phyloP scores from a whole-genome alignment of 2,888 invertebrate species.

The Caenorhabditis sp. region DNA sequence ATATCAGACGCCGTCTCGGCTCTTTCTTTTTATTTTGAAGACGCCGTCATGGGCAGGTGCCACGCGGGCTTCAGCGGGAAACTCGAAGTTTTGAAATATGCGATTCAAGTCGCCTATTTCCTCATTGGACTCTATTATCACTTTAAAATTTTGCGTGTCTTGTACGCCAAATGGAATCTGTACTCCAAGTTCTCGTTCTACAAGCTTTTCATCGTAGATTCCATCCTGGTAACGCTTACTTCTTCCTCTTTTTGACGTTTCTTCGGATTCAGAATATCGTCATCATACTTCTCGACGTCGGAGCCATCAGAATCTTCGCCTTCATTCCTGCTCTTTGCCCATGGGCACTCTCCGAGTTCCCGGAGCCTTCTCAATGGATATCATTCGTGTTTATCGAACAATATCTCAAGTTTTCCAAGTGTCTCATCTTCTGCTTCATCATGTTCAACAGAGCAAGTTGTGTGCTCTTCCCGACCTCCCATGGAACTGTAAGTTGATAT shows the following conservation, averaged over 20 bases:
- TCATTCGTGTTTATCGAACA: constrained; percentile 31
- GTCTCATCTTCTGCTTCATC: constrained; percentile 29
- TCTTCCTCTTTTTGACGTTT: background rate
- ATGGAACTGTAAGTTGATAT: constrained; percentile 1
- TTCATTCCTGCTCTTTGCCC: constrained; percentile 22
- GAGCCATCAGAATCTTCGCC: constrained; percentile 4
- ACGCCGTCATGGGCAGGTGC: constrained; percentile 6
- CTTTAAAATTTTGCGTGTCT: background rate
- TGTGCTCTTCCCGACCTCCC: constrained; percentile 18
- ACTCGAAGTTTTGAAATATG: constrained; percentile 23
- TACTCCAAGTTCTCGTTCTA: constrained; percentile 30
- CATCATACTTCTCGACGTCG: constrained; percentile 11
- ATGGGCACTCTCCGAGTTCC: constrained; percentile 1
- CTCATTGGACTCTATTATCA: constrained; percentile 21
- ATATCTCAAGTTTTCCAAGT: constrained; percentile 27
- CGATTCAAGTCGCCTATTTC: constrained; percentile 22
- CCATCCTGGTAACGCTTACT: constrained; percentile 11
- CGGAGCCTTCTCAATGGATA: constrained; percentile 15
- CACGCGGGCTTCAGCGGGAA: constrained; percentile 28
- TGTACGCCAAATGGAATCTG: constrained; percentile 24
- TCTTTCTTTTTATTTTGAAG: background rate
- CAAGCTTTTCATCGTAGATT: constrained; percentile 15
- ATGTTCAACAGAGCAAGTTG: constrained; percentile 33
- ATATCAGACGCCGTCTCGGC: background rate
- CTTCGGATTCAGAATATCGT: constrained; percentile 22